These are phyloP conservation scores for Cantharis rufa DNA, from an alignment of 2,888 invertebrate genomes.

Conservation along the genomic window DNA sequence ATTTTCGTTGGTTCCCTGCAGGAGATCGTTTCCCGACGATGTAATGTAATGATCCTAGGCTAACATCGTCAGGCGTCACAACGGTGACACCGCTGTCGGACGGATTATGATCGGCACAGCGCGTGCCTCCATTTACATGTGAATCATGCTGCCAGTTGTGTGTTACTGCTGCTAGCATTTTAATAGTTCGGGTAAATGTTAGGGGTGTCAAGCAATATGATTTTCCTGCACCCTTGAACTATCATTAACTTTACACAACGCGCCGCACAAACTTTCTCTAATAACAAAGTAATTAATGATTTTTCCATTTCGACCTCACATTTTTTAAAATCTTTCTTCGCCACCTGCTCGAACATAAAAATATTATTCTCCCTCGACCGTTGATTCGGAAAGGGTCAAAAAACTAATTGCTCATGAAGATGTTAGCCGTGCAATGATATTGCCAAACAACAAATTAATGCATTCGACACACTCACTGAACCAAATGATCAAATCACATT, in stretches of 20 bases:
- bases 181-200: slow-evolving; percentile 42
- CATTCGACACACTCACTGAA: slow-evolving; percentile 43
- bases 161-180: slow-evolving; percentile 47
- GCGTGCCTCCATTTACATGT: slow-evolving; percentile 50
- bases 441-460: slow-evolving; percentile 33
- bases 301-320: not conserved
- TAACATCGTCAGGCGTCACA: slow-evolving; percentile 26
- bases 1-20: slow-evolving; percentile 4
- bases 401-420: slow-evolving; percentile 32
- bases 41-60: slow-evolving; percentile 28
- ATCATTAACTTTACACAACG: not conserved
- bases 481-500: slow-evolving; percentile 43
- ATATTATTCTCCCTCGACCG: slow-evolving; percentile 6
- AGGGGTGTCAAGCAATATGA: slow-evolving; percentile 33
- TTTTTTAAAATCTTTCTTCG: not conserved
- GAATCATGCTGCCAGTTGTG: slow-evolving; percentile 51
- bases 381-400: slow-evolving; percentile 7
- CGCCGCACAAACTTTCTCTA: not conserved
- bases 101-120: slow-evolving; percentile 46
- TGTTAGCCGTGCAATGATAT: slow-evolving; percentile 35
- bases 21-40: slow-evolving; percentile 16
- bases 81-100: slow-evolving; percentile 29
- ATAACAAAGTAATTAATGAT: not conserved
- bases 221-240: slow-evolving; percentile 1
- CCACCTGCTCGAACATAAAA: slow-evolving; percentile 4